These are phyloP conservation scores for Acleris holmiana DNA, from an alignment of 2,888 invertebrate species.

Conservation along the genomic window DNA sequence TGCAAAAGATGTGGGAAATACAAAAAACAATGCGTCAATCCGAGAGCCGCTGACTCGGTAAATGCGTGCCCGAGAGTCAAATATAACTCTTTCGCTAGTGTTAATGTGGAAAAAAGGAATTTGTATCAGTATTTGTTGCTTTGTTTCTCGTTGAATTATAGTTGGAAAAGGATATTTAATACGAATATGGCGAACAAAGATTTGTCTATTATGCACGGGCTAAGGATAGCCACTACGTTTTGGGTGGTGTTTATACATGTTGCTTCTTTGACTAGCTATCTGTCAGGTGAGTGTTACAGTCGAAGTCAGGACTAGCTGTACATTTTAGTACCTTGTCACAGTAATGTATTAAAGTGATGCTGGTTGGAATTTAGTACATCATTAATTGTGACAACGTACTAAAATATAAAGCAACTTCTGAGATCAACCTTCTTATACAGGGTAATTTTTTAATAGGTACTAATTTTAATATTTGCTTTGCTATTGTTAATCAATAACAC, in stretches of 20 bases:
- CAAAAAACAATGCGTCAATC: conserved; percentile 65
- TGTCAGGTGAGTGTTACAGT: conserved; percentile 75
- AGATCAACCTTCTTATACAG: too few relatives aligned
- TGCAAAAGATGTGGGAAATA: conserved; percentile 75
- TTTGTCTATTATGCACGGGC: conserved; percentile 83
- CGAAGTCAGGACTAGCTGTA: too few relatives aligned
- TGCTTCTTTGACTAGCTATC: conserved; percentile 86
- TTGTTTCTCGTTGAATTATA: conserved; percentile 73
- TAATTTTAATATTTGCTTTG: too few relatives aligned
- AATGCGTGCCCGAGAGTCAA: conserved; percentile 64
- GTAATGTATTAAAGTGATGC: too few relatives aligned
- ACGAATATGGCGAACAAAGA: conserved; percentile 79
- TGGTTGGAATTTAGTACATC: too few relatives aligned
- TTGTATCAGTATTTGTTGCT: conserved; percentile 62
- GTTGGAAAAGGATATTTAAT: conserved; percentile 72
- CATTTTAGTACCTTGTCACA: too few relatives aligned
- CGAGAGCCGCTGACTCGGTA: conserved; percentile 48
- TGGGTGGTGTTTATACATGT: conserved; percentile 87
- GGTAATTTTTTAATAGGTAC: too few relatives aligned
- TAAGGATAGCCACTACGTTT: conserved; percentile 86
- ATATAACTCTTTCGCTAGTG: conserved; percentile 65
- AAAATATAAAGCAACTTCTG: too few relatives aligned
- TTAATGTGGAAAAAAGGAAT: conserved; percentile 53
- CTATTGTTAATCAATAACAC: too few relatives aligned
- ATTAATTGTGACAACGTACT: too few relatives aligned